Percentiles rank a stretch among this genome's conserved stretches.
These are phyloP conservation scores for Penaeus japonicus DNA, from an alignment of 1,140 invertebrate species.

Conservation along the genomic window DNA sequence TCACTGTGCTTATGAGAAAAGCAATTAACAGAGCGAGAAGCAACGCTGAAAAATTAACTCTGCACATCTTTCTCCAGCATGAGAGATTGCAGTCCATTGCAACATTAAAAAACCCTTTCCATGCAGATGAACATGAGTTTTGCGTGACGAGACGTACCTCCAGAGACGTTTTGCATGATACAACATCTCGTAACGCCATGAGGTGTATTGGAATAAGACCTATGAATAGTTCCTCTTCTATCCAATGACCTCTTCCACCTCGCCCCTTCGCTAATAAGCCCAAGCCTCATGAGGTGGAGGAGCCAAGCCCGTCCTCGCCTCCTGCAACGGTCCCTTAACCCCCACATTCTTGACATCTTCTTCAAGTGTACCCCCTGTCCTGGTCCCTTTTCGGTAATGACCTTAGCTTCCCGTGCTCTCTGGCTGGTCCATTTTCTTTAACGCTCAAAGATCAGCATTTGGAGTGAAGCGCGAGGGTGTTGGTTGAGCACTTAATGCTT, in stretches of 20 bases:
- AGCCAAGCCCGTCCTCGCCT: not conserved
- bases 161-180: no score
- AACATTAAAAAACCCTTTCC: no score
- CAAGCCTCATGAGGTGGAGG: not conserved
- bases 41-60: no score
- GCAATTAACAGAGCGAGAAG: no score
- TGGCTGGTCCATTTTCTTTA: constrained; percentile 36
- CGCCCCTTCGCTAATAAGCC: not conserved
- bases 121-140: no score
- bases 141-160: no score
- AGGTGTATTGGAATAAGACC: no score
- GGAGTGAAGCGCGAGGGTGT: not conserved
- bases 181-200: no score
- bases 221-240: not conserved
- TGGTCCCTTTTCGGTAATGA: constrained; percentile 36
- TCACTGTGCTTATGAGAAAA: no score
- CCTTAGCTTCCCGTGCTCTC: constrained; percentile 43
- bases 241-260: not conserved
- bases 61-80: no score
- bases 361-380: not conserved
- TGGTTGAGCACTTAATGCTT: not conserved
- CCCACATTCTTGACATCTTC: constrained; percentile 22
- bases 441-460: not conserved
- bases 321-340: not conserved
- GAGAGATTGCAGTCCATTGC: no score